Evolutionary conservation across 2,113 vertebrate species (phyloP), one percentile per base, ranked within the genome.

Genomic region (Bubo blakistoni): DNA sequence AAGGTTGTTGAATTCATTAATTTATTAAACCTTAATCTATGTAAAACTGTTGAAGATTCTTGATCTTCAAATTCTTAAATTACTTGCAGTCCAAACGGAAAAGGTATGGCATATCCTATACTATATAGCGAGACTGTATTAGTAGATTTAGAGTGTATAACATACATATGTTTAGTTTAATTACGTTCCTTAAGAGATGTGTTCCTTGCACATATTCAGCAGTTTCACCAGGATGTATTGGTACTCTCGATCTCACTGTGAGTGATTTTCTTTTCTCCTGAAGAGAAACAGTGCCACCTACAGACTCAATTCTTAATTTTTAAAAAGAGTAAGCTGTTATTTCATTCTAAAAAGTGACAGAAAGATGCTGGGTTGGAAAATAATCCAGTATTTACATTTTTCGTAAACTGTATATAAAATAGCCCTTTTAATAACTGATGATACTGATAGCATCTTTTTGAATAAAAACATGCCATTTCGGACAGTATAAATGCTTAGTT

Each of bases 251-350:
- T 51, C 66, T 88, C 36, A 2, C 2, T 4, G 3, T 6, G 13
- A 13, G 40, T 13, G 22, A 26, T 21, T 70, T 30, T 30, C 15
- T 81, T 76, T 76, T 81, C 77, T 96, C 72, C 58, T 51, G 81
- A 96, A 95, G 91, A 70, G 88, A 82, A 95, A 94, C 84, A 97
- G 62, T 96, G 97, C 96, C 97, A 97, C 80, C 97, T 98, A 52
- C 72, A 92, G 97, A 54, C 77, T 52, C 26, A 10, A 12, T 34
- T 58, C 70, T n/a, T 78, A 36, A 0, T 79, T 42, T 73, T 18
- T 62, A 1, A 9, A 46, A 73, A 55, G 7, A 55, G 7, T 16
- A 47, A 74, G 4, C 11, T 61, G 0, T 26, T n/a, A 44, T 15
- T 81, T 46, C 44, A 8, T 34, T 59, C 25, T 44, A 8, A n/a